phyloP scores from a whole-genome alignment of 2,113 vertebrate genomes.

The Microtus ochrogaster region DNA sequence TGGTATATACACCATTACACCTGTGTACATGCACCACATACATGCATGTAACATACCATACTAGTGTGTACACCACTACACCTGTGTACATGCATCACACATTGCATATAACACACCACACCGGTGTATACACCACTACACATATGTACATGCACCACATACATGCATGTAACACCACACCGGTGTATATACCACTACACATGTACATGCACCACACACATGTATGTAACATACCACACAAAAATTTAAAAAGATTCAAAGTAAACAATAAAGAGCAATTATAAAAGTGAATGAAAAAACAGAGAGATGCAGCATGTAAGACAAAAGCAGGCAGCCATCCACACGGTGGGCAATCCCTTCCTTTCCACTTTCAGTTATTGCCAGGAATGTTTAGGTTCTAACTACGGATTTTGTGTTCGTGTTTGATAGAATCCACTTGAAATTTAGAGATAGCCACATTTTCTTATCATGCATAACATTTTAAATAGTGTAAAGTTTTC shows the following conservation, averaged over 20 bases:
- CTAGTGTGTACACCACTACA: no score
- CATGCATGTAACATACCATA: no score
- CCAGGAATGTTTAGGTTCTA: background rate
- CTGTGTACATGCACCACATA: no score
- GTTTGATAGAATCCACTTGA: conserved; percentile 65
- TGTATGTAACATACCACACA: background rate
- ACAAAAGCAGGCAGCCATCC: background rate
- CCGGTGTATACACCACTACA: no score
- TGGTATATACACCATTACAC: no score
- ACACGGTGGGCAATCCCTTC: background rate
- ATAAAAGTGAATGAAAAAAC: background rate
- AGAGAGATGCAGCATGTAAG: background rate
- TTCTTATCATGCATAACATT: conserved; percentile 64
- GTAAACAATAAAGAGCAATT: background rate
- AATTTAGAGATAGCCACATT: conserved; percentile 64
- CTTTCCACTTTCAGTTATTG: background rate
- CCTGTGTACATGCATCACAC: no score
- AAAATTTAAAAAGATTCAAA: background rate
- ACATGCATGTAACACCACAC: no score
- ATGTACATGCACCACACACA: no score
- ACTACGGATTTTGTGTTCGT: conserved; percentile 5
- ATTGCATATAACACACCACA: no score
- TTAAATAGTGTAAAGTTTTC: background rate
- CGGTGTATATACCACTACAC: no score
- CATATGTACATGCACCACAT: fast-evolving